Conservation (phyloP, 2,888 invertebrate species). For the Eupelmus urozonus region DNA sequence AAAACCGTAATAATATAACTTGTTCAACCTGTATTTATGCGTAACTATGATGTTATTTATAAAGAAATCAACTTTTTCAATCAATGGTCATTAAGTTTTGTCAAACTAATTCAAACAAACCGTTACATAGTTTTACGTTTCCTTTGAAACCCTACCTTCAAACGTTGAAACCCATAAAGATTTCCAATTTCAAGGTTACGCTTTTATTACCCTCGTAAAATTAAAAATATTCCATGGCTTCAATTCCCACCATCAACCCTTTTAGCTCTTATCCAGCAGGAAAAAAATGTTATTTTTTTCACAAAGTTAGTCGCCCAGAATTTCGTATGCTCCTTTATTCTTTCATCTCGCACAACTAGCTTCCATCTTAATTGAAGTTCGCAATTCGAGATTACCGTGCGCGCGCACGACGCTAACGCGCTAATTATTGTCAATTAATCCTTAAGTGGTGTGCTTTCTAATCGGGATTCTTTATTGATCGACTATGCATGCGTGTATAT, state of each 20-base stretch:
- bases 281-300: constrained; percentile 1
- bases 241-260: not conserved
- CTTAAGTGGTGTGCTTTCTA: constrained; percentile 49
- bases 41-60: too few species aligned
- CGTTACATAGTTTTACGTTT: too few species aligned
- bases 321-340: not conserved
- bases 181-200: not conserved
- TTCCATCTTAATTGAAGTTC: constrained; percentile 43
- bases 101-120: too few species aligned
- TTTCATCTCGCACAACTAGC: constrained; percentile 4
- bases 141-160: too few species aligned
- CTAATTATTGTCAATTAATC: constrained; percentile 59
- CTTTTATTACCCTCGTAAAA: constrained; percentile 16
- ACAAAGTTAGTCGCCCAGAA: not conserved
- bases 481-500: not conserved
- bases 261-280: constrained; percentile 10
- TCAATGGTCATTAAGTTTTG: too few species aligned
- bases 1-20: too few species aligned
- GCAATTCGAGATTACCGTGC: constrained; percentile 58
- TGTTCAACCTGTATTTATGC: too few species aligned
- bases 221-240: constrained; percentile 17
- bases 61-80: too few species aligned
- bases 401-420: not conserved
- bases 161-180: too few species aligned
- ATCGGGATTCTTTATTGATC: constrained; percentile 57